Base-by-base conservation (phyloP, 2,797 vertebrate genomes). In the Phyllotis vaccarum region DNA sequence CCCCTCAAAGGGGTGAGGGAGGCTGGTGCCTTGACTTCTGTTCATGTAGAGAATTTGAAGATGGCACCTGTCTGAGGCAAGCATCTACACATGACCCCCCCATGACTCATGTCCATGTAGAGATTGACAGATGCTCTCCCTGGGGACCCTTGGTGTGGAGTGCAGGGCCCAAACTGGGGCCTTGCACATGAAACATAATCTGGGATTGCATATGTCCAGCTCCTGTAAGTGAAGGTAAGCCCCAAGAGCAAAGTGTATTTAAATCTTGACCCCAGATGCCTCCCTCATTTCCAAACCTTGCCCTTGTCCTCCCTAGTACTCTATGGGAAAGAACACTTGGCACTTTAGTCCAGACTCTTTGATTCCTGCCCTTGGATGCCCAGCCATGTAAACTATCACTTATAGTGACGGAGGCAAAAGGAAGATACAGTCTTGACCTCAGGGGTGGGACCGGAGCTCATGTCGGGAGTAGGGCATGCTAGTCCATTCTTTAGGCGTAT, bases 401-500 rank as follows among this genome's bases (percentile, higher is more conserved):
- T 16, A 3, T 11, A 4, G 31, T 1, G 58, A 40, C 76, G 22
- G 72, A 87, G 56, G 29, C 3, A 5, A 40, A 31, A n/a, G 11
- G 6, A 24, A 6, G 2, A 43, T 13, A 37, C 5, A 17, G 2
- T 16, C 21, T 85, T 40, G 11, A 27, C 64, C 24, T 54, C 11
- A 64, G 49, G 52, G 46, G 9, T 52, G 19, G 22, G 46, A 16
- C 34, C 43, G 29, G 52, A 83, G 11, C 14, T 76, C 31, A 27
- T 9, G 1, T 1, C 3, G 54, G n/a, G 16, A 37, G 5, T 2
- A 14, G 60, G 11, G 3, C 13, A 1, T 22, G 5, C 66, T 9
- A 2, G 24, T 4, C 31, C 29, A 0, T 70, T 5, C 0, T 54
- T 74, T 70, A n/a, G 62, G 46, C 21, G 0, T 3, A 19, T 22